These are phyloP conservation scores for Cossypha niveicapilla DNA, from an alignment of 2,797 vertebrate genomes.

Conservation along the genomic window DNA sequence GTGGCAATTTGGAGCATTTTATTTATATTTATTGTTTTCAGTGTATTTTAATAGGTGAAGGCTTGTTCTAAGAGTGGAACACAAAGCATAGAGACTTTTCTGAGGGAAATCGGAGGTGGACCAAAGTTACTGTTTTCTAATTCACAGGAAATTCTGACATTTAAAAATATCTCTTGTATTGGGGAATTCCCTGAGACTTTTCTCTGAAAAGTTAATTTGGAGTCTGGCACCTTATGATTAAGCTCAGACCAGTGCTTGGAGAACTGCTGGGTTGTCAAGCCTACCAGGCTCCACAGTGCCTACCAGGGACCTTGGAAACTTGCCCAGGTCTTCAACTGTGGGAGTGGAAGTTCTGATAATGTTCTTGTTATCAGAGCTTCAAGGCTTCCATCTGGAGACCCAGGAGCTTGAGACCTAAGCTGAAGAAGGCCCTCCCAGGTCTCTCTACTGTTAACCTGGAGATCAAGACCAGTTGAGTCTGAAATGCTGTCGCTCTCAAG, in stretches of 20 bases:
- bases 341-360: slow-evolving; percentile 27
- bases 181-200: neutral
- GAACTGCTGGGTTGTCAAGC: neutral
- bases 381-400: slow-evolving; percentile 49
- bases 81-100: neutral
- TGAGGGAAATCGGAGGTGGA: neutral
- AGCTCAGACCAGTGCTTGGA: neutral
- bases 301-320: slow-evolving; percentile 45
- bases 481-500: neutral
- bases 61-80: neutral
- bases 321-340: slow-evolving; percentile 9
- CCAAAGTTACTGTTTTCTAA: neutral
- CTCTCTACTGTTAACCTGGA: neutral
- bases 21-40: neutral
- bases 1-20: neutral
- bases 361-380: slow-evolving; percentile 30
- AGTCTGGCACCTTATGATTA: neutral
- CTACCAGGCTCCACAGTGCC: neutral
- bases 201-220: neutral
- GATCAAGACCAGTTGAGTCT: neutral
- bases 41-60: neutral
- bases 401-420: neutral
- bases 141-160: neutral
- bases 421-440: neutral
- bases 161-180: neutral